Base-by-base conservation (phyloP, 1,140 invertebrate species). In the Brachionus calyciflorus region DNA sequence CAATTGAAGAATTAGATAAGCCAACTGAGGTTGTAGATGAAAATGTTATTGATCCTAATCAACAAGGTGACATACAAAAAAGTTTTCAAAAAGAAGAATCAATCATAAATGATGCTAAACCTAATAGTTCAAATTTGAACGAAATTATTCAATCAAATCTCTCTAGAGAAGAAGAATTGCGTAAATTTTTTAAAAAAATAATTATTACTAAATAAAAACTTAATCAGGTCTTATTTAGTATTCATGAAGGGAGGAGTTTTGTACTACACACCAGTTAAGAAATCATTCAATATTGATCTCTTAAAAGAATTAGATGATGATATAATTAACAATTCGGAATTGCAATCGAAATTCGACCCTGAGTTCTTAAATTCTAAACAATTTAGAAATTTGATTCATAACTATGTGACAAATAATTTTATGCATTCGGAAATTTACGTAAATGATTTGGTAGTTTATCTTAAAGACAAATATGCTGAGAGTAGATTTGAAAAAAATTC, bases 91-190 rank as follows among this genome's bases (percentile, higher is more conserved):
- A 55, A 30, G 53, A 63, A 55, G 17, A 17, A 63, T 51, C 63
- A 63, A 77, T 7, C 28, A 48, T 78, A 78, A 70, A 78, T 75
- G 69, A 75, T 17, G 19, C 21, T 19, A 78, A 77, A 26, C 57
- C 33, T 30, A 24, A 76, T 53, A 69, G 48, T 44, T 37, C 69
- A 3, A 73, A 73, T 30, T 73, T 65, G 21, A 65, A 41, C n/a
- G 60, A 65, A 44, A 65, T 65, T n/a, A 44, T 65, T 9, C 37
- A 41, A 41, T 65, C 60, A 3, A 44, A 19, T 28, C 17, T 65
- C 14, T 51, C 69, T 10, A 73, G 46, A 73, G 69, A 73, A 7
- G 44, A 73, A 33, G 69, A 73, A 55, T 30, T 73, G 24, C 30
- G 69, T 73, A 73, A 51, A 33, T 41, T 65, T 19, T 26, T 4